Evolutionary conservation across 2,888 invertebrate species (phyloP).

Genomic region (Dendrolimus pini): DNA sequence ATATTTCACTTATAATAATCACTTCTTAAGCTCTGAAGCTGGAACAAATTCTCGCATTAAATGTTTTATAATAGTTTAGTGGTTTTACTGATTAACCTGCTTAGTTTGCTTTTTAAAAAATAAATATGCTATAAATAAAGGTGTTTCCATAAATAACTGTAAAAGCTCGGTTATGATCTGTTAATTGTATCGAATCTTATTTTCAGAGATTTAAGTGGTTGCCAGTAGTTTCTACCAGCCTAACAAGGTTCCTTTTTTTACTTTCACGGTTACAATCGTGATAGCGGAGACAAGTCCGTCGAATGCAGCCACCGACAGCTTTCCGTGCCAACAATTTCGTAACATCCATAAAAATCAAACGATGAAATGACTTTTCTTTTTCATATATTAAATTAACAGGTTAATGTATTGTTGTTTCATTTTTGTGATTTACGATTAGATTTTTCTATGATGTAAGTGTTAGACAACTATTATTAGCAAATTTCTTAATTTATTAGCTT

Average conservation of each 20-base stretch:
- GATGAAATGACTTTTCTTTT: neutral
- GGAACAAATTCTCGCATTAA: too few species aligned
- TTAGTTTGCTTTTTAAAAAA: too few species aligned
- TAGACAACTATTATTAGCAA: neutral
- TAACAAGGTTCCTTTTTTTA: conserved; percentile 19
- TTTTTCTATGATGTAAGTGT: neutral
- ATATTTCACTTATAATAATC: too few species aligned
- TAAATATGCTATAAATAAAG: too few species aligned
- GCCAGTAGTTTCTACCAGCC: neutral
- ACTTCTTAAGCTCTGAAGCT: too few species aligned
- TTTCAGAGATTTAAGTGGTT: neutral
- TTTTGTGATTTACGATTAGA: neutral
- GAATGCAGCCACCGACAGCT: conserved; percentile 12
- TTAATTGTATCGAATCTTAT: too few species aligned
- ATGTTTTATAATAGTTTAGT: too few species aligned
- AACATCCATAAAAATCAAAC: conserved; percentile 7
- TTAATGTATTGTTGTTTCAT: neutral
- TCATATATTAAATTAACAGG: neutral
- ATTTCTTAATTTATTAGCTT: too few species aligned
- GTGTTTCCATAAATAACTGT: too few species aligned
- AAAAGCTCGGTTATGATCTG: too few species aligned
- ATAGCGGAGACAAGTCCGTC: conserved; percentile 22
- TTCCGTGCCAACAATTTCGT: conserved; percentile 19
- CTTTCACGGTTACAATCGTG: conserved; percentile 40
- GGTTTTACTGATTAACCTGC: too few species aligned